These are phyloP conservation scores for Dasyornis broadbenti DNA, from an alignment of 2,113 vertebrate genomes.

Conservation along the genomic window DNA sequence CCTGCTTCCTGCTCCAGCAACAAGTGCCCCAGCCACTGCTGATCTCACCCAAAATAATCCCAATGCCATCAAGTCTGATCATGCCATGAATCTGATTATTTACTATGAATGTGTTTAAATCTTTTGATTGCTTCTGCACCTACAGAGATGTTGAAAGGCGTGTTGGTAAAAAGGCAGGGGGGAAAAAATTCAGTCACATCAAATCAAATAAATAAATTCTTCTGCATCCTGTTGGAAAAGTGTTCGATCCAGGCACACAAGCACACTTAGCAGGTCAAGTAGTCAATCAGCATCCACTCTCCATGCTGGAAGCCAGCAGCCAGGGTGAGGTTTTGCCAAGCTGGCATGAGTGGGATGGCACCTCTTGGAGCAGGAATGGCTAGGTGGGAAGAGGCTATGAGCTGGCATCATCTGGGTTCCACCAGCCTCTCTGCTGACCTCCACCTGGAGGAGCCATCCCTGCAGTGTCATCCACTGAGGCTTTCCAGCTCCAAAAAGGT, in stretches of 20 bases:
- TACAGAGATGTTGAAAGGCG: background rate
- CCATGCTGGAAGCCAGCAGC: background rate
- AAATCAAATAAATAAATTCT: background rate
- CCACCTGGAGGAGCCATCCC: background rate
- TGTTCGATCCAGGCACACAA: background rate
- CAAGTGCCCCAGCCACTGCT: background rate
- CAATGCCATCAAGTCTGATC: background rate
- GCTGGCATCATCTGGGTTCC: background rate
- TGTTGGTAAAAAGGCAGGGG: background rate
- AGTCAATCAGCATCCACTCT: background rate
- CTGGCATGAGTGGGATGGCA: background rate
- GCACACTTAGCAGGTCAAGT: background rate
- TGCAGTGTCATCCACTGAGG: background rate
- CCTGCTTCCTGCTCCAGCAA: background rate
- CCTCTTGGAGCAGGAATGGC: background rate
- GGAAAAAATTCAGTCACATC: background rate
- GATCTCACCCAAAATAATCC: background rate
- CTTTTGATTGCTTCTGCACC: background rate
- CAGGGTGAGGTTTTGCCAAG: fast-evolving
- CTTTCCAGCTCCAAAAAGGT: background rate
- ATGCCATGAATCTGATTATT: background rate
- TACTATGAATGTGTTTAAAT: background rate
- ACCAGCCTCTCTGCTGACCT: background rate
- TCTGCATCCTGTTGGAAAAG: background rate
- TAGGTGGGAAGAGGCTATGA: background rate